Conservation (phyloP, 2,113 vertebrate species). For the Pyxicephalus adspersus region DNA sequence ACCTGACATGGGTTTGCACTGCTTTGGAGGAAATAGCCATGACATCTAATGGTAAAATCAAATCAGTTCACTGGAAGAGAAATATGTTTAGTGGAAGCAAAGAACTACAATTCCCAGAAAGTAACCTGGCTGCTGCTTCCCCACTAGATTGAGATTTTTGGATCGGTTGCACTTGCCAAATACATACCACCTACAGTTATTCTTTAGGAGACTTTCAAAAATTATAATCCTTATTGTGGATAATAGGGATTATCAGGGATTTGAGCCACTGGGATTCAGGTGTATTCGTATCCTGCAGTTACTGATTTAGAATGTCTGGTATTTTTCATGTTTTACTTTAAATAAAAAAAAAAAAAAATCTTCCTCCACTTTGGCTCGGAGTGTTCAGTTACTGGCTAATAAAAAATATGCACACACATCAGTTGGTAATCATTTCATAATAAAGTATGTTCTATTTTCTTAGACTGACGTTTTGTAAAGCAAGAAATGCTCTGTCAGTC, state of each 20-base stretch:
- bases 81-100: background rate
- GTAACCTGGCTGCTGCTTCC: background rate
- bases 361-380: background rate
- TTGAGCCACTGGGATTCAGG: constrained; percentile 42
- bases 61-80: background rate
- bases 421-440: no score
- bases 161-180: constrained; percentile 35
- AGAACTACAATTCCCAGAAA: background rate
- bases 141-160: constrained; percentile 40
- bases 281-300: constrained; percentile 16
- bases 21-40: constrained; percentile 7
- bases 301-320: constrained; percentile 36
- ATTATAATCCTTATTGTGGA: constrained; percentile 6
- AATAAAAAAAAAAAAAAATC: constrained; percentile 38
- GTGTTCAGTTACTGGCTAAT: no score
- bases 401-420: no score
- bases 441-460: no score
- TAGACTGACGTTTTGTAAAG: no score
- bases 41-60: background rate
- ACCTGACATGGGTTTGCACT: constrained; percentile 12
- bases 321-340: constrained; percentile 46
- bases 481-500: no score
- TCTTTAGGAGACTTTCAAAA: background rate
- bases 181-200: constrained; percentile 6
- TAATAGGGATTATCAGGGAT: no score